Evolutionary conservation across 2,797 vertebrate genomes (phyloP), one percentile per base, ranked within the genome.

Genomic region (Picus viridis): DNA sequence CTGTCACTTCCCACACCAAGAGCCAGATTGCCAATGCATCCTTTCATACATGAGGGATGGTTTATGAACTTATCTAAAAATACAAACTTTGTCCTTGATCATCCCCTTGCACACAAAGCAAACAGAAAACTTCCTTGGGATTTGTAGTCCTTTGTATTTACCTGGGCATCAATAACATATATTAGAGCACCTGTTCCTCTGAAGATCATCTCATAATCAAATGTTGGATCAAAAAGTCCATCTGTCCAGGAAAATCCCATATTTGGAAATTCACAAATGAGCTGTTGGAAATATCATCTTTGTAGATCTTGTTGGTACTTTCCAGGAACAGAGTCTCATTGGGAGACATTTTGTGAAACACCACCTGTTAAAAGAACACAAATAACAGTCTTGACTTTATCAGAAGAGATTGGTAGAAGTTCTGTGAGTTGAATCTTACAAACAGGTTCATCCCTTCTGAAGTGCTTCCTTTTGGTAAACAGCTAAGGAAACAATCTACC

Each of bases 181-280:
- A 99, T 99, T 96, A 99, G 97, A 26, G 99, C 99, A 74, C 99
- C 99, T 1, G 99, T 99, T 96, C 99, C 99, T 97, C 99, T 98
- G 98, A 99, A 99, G 97, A 99, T 99, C 99, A 99, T 99, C 97
- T 99, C 99, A 10, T 99, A 99, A 97, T 99, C 99, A 93, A 99
- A 99, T 5, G 99, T 99, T 49, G 99, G 99, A 91, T 99, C 99
- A 91, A 99, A 99, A 99, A 99, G 97, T 99, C 99, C 88, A 99
- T 99, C 96, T 99, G 99, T 56, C 99, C 99, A 13, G 99, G 99
- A 94, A 99, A 99, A 96, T 99, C 99, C 99, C 99, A 99, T 78
- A 99, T 99, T 97, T 99, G 99, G 97, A 99, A 99, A 97, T 99
- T 99, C 95, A 99, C 99, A 88, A 99, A 99, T 27, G 99, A 99